These are phyloP conservation scores for Dimorphilus gyrociliatus DNA, from an alignment of 2,888 invertebrate species.

Conservation along the genomic window DNA sequence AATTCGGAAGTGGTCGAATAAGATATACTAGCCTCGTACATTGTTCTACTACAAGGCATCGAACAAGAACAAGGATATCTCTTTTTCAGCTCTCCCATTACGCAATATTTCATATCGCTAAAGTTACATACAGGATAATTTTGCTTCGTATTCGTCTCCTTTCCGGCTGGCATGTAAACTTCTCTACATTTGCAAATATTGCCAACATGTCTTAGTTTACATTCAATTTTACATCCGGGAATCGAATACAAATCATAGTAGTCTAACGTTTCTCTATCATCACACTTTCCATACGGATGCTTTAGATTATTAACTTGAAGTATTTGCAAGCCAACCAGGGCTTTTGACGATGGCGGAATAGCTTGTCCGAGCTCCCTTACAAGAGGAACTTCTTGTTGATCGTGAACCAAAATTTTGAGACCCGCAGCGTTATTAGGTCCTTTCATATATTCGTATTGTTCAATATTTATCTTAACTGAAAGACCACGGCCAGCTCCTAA, in stretches of 20 bases:
- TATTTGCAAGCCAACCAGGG: constrained; percentile 5
- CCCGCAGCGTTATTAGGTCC: no score
- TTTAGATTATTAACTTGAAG: no score
- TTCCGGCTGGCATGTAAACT: constrained; percentile 15
- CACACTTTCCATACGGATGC: no score
- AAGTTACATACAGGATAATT: background rate
- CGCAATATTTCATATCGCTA: background rate
- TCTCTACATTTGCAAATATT: constrained; percentile 16
- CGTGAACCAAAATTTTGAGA: no score
- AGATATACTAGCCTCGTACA: constrained; percentile 20
- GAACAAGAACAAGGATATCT: constrained; percentile 19
- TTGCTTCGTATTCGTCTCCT: no score
- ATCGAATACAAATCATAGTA: constrained; percentile 12
- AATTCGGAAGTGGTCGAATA: constrained; percentile 19
- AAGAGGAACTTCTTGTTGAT: no score
- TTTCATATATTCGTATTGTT: no score
- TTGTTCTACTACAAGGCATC: constrained; percentile 16
- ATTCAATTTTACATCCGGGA: constrained; percentile 15
- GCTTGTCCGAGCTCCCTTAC: no score
- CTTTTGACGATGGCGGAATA: no score
- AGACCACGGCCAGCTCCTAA: background rate
- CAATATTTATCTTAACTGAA: background rate
- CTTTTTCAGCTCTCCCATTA: background rate
- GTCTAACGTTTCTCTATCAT: constrained; percentile 7
- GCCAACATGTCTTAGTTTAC: constrained; percentile 10